Percentiles rank a stretch among this genome's conserved stretches.
These are phyloP conservation scores for Lasioglossum figueresi DNA, from an alignment of 2,888 invertebrate species.

Conservation along the genomic window DNA sequence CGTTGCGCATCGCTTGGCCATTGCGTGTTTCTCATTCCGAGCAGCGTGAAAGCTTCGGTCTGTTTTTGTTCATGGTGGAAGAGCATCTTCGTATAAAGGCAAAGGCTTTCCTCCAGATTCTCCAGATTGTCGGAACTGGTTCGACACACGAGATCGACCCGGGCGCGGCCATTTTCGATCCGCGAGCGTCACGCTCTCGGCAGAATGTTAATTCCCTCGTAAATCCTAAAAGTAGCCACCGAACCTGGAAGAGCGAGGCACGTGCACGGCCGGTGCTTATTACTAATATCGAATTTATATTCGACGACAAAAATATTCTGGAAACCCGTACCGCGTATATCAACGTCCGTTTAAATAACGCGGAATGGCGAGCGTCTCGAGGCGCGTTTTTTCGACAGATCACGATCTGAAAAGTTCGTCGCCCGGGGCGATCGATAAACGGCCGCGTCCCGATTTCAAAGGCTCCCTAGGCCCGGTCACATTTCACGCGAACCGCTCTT, in stretches of 20 bases:
- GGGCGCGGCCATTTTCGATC: background rate
- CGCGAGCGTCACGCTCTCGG: background rate
- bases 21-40: background rate
- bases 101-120: too few relatives aligned
- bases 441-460: constrained; percentile 59
- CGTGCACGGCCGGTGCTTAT: constrained; percentile 16
- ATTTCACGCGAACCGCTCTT: constrained; percentile 57
- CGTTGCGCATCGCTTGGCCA: background rate
- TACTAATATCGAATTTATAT: constrained; percentile 53
- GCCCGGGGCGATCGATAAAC: constrained; percentile 43
- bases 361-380: constrained; percentile 16
- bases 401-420: constrained; percentile 57
- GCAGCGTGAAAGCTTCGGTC: background rate
- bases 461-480: constrained; percentile 48
- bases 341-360: constrained; percentile 38
- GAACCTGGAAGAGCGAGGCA: background rate
- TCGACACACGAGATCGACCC: background rate
- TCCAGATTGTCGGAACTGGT: background rate
- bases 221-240: constrained; percentile 36
- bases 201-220: constrained; percentile 35
- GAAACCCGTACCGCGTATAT: constrained; percentile 29
- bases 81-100: too few relatives aligned
- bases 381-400: constrained; percentile 22
- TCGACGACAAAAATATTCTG: constrained; percentile 42
- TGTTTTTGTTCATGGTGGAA: background rate